Base-by-base conservation (phyloP, 2,113 vertebrate genomes). In the Myiopsitta monachus region DNA sequence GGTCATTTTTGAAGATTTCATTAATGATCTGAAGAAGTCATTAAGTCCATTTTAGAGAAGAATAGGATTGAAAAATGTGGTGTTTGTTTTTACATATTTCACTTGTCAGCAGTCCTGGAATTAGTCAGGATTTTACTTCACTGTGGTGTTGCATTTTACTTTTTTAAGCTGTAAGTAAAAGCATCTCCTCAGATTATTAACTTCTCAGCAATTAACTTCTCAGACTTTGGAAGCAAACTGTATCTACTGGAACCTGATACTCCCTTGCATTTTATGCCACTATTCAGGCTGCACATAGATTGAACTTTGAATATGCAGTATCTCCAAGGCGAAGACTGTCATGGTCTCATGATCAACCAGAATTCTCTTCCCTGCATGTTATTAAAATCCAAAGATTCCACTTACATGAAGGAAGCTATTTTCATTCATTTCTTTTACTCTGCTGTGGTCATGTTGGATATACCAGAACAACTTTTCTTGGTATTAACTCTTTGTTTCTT, bases 161-260 rank as follows among this genome's bases (percentile, higher is more conserved):
- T 59, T 6, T 16, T 23, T 15, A 15, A 59, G 57, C 33, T n/a
- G 7, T 14, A 33, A n/a, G 33, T 23, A 24, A 36, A 59, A 36
- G 22, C 14, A 36, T 59, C 22, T 59, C 33, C 33, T 59, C 55
- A 15, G 55, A 59, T 59, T 59, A n/a, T 59, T 23, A n/a, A 59
- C n/a, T 57, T 33, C 31, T 57, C 31, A 57, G 31, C 57, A 57
- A 87, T 11, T 5, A 64, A 18, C 18, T 57, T 24, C 18, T 61
- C 23, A 62, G 73, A 33, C 11, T 54, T 49, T 8, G n/a, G 23
- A 66, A 79, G 30, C 69, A 81, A 77, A 18, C 10, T 5, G 0
- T 54, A 3, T 23, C 62, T 59, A 0, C 1, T n/a, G 28, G 17
- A 36, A 33, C 5, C 23, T 46, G 62, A 22, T 14, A 41, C 3